Conservation (phyloP, 1,140 invertebrate species). For the Drosophila sproati region DNA sequence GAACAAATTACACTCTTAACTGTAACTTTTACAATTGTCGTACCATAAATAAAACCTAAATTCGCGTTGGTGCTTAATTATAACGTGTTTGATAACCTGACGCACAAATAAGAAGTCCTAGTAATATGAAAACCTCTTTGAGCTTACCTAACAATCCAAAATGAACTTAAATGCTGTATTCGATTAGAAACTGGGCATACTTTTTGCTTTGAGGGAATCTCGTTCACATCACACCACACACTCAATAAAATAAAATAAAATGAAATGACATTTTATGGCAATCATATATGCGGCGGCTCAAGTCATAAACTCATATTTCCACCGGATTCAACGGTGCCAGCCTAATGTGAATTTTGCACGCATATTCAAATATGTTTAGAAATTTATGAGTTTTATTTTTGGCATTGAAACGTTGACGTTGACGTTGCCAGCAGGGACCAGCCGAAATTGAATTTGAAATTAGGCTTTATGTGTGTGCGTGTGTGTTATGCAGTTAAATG, state of each 20-base stretch:
- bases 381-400: constrained; percentile 61
- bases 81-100: too few species aligned
- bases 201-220: constrained; percentile 5
- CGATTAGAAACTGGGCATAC: neutral
- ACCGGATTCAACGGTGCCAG: constrained; percentile 5
- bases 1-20: too few species aligned
- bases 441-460: constrained; percentile 71
- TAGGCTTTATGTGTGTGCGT: constrained; percentile 14
- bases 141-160: too few species aligned
- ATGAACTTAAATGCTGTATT: neutral
- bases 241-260: constrained; percentile 38
- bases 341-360: neutral
- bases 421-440: constrained; percentile 16
- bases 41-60: too few species aligned
- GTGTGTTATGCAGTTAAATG: constrained; percentile 20
- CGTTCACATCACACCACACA: constrained; percentile 7
- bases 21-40: too few species aligned
- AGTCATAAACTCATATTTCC: constrained; percentile 39
- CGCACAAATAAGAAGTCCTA: too few species aligned
- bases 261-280: constrained; percentile 31
- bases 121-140: too few species aligned
- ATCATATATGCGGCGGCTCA: constrained; percentile 7
- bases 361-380: constrained; percentile 50
- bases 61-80: too few species aligned
- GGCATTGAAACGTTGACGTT: constrained; percentile 2